Conservation (phyloP, 2,797 vertebrate genomes). For the Lerista edwardsae region DNA sequence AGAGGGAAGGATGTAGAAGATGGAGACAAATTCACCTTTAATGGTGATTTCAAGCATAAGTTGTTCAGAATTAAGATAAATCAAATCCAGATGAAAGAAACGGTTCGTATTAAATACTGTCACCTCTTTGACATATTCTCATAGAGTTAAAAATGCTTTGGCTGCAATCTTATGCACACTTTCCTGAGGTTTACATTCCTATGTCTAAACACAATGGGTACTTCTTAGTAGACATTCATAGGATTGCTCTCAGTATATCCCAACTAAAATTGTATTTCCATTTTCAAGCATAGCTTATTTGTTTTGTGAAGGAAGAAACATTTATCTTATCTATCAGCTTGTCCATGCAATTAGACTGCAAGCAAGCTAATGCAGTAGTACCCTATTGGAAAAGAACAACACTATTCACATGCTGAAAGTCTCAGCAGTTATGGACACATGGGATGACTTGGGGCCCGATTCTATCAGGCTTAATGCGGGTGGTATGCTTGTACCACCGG, state of each 20-base stretch:
- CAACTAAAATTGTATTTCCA: not conserved
- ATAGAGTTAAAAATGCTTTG: not conserved
- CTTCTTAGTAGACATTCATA: not conserved
- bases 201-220: no score
- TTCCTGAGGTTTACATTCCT: no score
- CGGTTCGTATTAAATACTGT: constrained; percentile 70
- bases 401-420: not conserved
- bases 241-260: not conserved
- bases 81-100: constrained; percentile 87
- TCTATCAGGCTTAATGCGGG: no score
- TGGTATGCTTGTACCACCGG: no score
- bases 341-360: not conserved
- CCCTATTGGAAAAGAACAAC: not conserved
- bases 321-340: not conserved
- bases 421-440: not conserved
- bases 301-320: not conserved
- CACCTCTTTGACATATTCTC: constrained; percentile 18
- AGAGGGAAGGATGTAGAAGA: constrained; percentile 83
- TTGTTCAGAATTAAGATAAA: constrained; percentile 86
- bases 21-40: constrained; percentile 80
- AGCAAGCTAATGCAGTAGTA: not conserved
- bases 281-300: not conserved
- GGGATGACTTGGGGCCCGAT: no score
- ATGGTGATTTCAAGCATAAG: constrained; percentile 82
- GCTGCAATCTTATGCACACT: not conserved